These are phyloP conservation scores for Hylaeus volcanicus DNA, from an alignment of 1,140 invertebrate species.

Conservation along the genomic window DNA sequence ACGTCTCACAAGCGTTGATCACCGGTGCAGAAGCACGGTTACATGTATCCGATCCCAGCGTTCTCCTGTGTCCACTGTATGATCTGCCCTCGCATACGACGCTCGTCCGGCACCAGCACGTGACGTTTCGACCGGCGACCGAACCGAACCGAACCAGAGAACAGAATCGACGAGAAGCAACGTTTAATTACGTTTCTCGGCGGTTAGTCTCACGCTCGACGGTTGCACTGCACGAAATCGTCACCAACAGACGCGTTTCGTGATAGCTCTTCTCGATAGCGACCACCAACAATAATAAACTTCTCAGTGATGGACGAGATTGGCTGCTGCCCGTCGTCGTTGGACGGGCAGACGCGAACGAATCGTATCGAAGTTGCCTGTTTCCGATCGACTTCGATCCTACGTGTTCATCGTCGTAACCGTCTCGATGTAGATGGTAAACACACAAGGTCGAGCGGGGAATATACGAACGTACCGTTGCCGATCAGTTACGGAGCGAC, in stretches of 20 bases:
- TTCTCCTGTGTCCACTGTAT: conserved; percentile 12
- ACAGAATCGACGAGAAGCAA: background rate
- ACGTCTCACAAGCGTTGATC: conserved; percentile 49
- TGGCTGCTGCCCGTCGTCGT: conserved; percentile 28
- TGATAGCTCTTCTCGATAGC: background rate
- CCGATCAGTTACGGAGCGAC: conserved; percentile 5
- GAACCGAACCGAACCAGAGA: background rate
- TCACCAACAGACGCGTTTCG: conserved; percentile 1
- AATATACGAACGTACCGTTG: conserved; percentile 9
- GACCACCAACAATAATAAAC: conserved; percentile 9
- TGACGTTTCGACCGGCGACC: conserved; percentile 18
- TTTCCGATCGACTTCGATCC: conserved; percentile 23
- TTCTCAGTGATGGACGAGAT: background rate
- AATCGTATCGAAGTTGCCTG: conserved; percentile 1
- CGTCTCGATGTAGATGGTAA: conserved; percentile 8
- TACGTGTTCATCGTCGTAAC: background rate
- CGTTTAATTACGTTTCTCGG: background rate
- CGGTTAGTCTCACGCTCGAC: background rate
- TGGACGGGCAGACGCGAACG: conserved; percentile 32
- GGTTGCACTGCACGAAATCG: conserved; percentile 14
- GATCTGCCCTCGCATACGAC: conserved; percentile 10
- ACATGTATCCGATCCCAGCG: conserved; percentile 43
- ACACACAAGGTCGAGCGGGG: conserved; percentile 5
- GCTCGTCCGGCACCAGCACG: conserved; percentile 40
- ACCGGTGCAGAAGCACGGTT: conserved; percentile 14